These are phyloP conservation scores for Trachythela sp. DNA, from an alignment of 64 coral and sea anemone species.

Conservation along the genomic window DNA sequence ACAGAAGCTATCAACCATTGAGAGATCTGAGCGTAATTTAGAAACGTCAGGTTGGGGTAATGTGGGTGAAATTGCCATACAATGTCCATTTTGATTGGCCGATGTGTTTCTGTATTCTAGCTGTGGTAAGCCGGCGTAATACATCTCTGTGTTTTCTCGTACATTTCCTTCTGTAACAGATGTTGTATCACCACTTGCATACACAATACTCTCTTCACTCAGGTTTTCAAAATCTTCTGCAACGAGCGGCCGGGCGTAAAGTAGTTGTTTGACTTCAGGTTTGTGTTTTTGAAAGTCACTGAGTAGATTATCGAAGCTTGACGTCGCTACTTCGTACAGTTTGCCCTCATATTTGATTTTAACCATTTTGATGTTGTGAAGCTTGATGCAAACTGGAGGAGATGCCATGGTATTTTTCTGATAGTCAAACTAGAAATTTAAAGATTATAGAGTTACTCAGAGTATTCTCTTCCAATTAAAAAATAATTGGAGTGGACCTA, in stretches of 20 bases:
- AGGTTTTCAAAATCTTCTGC: not conserved
- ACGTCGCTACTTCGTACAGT: not conserved
- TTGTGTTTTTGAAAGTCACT: slow-evolving; percentile 21
- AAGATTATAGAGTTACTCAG: no score
- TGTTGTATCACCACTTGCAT: not conserved
- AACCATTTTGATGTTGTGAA: slow-evolving; percentile 1
- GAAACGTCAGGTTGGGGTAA: not conserved
- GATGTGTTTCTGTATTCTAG: not conserved
- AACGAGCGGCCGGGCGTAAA: not conserved
- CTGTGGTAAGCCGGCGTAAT: not conserved
- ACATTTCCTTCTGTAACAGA: not conserved
- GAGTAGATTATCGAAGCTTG: not conserved
- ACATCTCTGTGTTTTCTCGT: not conserved
- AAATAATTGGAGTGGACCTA: no score
- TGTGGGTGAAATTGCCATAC: not conserved
- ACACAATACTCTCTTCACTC: not conserved
- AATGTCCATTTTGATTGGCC: not conserved
- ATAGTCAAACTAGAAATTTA: no score
- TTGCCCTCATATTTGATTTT: slow-evolving; percentile 15
- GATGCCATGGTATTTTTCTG: not conserved
- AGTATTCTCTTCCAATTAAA: no score
- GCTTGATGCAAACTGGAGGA: not conserved
- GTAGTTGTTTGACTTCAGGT: slow-evolving; percentile 8
- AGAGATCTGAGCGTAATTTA: not conserved
- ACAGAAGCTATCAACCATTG: slow-evolving; percentile 5